Base-by-base conservation (phyloP, 2,797 vertebrate species). In the Tamandua tetradactyla region DNA sequence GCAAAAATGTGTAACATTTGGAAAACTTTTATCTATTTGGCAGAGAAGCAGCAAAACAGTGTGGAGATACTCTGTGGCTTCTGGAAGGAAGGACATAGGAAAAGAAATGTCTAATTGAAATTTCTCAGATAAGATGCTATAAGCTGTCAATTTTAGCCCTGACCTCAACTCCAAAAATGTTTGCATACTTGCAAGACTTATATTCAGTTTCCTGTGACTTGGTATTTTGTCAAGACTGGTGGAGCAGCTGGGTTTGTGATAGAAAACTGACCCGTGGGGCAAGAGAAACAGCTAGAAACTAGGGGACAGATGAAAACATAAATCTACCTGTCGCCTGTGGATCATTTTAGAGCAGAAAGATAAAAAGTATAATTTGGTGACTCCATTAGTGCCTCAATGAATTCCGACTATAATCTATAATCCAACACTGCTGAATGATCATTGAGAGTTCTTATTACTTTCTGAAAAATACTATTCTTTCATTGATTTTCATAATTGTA, bases 381-480 rank as follows among this genome's bases (percentile, higher is more conserved):
- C n/a, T 79, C 52, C 74, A 13, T 68, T 49, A 84, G 37, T 59
- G 27, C 74, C n/a, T 80, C 42, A n/a, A 7, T 59, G 61, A 69
- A 80, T 90, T 79, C 18, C 75, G 37, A 0, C 12, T 83, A 4
- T 80, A 80, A 87, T 64, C 80, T 80, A 69, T 80, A 79, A 93
- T 57, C 52, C 91, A 30, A 61, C 52, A 64, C 80, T 27, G 55
- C 52, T 69, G 12, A 90, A 75, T 75, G 18, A 84, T 52, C 57
- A 37, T n/a, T 72, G 27, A 92, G 27, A 92, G 80, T 62, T 83
- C 87, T 95, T 85, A 64, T 64, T 92, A 87, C 66, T 75, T 84
- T 74, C 55, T 44, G 11, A 83, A 90, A 94, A 84, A 57, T 17
- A 71, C 9, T 40, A 83, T 30, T 35, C 7, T 47, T 42, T 80